phyloP scores from a whole-genome alignment of 1,140 invertebrate species.

The Brachionus angularis region DNA sequence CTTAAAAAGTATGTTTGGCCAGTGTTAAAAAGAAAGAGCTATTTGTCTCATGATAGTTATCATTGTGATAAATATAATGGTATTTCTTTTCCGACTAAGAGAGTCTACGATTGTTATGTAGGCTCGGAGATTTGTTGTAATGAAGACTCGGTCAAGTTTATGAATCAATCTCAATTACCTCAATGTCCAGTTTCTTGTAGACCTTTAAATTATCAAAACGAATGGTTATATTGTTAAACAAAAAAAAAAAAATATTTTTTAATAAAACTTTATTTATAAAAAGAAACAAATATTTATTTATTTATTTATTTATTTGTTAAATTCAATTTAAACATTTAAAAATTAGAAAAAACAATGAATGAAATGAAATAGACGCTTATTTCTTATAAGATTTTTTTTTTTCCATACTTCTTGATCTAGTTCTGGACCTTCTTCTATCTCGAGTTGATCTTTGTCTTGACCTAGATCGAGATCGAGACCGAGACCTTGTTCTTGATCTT shows the following conservation, averaged over 20 bases:
- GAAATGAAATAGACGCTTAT: too few species aligned
- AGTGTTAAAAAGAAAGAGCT: not conserved
- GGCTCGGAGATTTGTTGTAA: not conserved
- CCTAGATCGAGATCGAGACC: not conserved
- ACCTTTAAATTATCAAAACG: not conserved
- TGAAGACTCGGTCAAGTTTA: not conserved
- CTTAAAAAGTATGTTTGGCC: constrained; percentile 13
- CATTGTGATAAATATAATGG: constrained; percentile 2
- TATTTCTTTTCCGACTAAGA: constrained; percentile 16
- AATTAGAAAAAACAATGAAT: too few species aligned
- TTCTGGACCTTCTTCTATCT: not conserved
- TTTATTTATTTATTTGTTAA: not conserved
- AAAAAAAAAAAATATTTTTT: not conserved
- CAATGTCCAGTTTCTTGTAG: constrained; percentile 4
- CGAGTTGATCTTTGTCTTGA: not conserved
- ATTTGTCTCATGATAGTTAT: constrained; percentile 36
- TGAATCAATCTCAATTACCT: not conserved
- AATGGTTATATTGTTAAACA: constrained; percentile 18
- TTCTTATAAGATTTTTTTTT: constrained; percentile 8
- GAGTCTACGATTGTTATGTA: constrained; percentile 28
- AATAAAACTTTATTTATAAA: constrained; percentile 26
- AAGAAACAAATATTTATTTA: not conserved
- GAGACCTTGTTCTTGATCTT: constrained; percentile 2
- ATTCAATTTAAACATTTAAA: too few species aligned
- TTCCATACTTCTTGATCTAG: not conserved